Evolutionary conservation across 2,113 vertebrate species (phyloP), one percentile per base, ranked within the genome.

Genomic region (Chloebia gouldiae): DNA sequence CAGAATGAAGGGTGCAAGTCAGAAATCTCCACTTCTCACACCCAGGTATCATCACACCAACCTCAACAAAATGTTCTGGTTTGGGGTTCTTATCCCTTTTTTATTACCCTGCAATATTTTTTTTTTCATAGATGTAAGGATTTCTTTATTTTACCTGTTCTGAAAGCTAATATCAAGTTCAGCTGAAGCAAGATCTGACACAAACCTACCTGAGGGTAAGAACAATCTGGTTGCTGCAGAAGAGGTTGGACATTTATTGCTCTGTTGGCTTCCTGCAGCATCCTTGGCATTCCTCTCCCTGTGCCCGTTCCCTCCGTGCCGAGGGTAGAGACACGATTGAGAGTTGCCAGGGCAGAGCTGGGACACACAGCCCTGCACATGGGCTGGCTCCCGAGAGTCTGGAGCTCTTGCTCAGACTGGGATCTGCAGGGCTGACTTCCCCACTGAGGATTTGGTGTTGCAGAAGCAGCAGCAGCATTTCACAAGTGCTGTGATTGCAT

Each of bases 301-400:
- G 24, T 75, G 57, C 47, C 37, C 0, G 0, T 16, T 30, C 20
- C 61, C 71, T 33, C 60, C 44, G 22, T 42, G 59, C 37, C 0
- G 1, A 42, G 47, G 13, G 25, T 31, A 2, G 53, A 15, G 66
- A 6, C 47, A 6, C 0, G 33, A 5, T 2, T 0, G 14, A n/a
- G 35, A 7, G 19, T 18, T 8, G 13, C 6, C 45, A 6, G 1
- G 0, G 37, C 7, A 53, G 54, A 35, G 21, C 18, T 47, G 23
- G 54, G 19, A 40, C 10, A 10, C 6, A 11, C 40, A 56, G 60
- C 51, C n/a, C 65, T 53, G 12, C 24, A 10, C 35, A 35, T 2
- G 1, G 4, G 18, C 6, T 11, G 37, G 5, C 35, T 13, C 1
- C 20, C 27, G 14, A 19, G 13, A 4, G 31, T 19, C 30, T 69